Evolutionary conservation across 2,888 invertebrate species (phyloP).

Genomic region (Cantharis rufa): DNA sequence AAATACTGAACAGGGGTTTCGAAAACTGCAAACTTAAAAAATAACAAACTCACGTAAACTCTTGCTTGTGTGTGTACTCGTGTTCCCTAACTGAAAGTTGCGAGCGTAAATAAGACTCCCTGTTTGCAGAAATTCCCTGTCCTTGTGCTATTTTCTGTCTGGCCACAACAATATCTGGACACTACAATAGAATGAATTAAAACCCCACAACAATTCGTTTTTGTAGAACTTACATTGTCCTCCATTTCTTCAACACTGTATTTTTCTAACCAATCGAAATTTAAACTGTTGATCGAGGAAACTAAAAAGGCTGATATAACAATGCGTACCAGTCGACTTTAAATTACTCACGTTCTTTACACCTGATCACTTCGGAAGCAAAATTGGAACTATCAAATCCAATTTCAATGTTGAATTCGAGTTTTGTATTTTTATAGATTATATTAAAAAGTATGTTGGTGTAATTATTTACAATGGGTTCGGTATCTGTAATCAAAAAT

Average conservation of each 20-base stretch:
- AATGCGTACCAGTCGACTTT: neutral
- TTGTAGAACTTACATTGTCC: neutral
- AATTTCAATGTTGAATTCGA: conserved; percentile 61
- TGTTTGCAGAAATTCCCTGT: conserved; percentile 56
- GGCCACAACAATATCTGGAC: conserved; percentile 62
- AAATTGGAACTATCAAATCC: conserved; percentile 69
- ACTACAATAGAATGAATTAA: conserved; percentile 39
- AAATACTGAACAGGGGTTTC: conserved; percentile 61
- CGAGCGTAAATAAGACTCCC: conserved; percentile 78
- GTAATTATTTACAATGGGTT: too few relatives aligned
- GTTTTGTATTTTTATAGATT: conserved; percentile 57
- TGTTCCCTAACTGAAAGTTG: conserved; percentile 78
- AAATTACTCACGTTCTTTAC: conserved; percentile 64
- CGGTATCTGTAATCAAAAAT: too few relatives aligned
- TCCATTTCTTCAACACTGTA: conserved; percentile 45
- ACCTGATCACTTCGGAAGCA: conserved; percentile 73
- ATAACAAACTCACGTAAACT: conserved; percentile 60
- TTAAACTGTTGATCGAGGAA: conserved; percentile 44
- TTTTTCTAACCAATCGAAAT: conserved; percentile 66
- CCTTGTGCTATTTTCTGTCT: conserved; percentile 64
- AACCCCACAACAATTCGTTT: neutral
- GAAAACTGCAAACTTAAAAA: neutral
- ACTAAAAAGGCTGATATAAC: conserved; percentile 38
- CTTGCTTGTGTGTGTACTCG: conserved; percentile 74
- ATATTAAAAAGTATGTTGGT: conserved; percentile 35